Conservation (phyloP, 2,888 invertebrate species). For the Folsomia manolachei region DNA sequence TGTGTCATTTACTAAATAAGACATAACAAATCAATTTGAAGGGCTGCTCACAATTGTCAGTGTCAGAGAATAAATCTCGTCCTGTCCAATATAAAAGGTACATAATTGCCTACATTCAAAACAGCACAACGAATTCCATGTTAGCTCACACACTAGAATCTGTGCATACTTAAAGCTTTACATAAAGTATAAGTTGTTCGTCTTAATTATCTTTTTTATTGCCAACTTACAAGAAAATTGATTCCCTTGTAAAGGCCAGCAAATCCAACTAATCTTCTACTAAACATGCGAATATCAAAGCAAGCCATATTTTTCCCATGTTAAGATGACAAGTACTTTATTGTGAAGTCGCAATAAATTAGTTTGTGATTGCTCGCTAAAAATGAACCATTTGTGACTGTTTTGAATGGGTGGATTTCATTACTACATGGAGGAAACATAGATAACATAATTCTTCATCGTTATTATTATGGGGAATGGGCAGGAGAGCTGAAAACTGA, state of each 20-base stretch:
- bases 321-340: neutral
- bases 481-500: slow-evolving; percentile 6
- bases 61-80: neutral
- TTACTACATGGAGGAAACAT: too few relatives aligned
- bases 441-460: neutral
- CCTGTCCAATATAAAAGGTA: neutral
- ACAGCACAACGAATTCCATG: too few relatives aligned
- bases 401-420: too few relatives aligned
- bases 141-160: neutral
- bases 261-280: neutral
- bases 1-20: neutral
- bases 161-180: neutral
- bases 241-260: neutral
- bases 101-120: too few relatives aligned
- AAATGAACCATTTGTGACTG: neutral
- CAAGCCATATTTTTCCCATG: neutral
- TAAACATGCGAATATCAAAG: neutral
- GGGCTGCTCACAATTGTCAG: neutral
- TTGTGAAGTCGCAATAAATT: neutral
- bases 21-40: neutral
- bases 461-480: neutral
- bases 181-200: neutral
- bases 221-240: neutral
- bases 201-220: neutral
- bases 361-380: too few relatives aligned